Base-by-base conservation (phyloP, 2,113 vertebrate genomes). In the Poeciliopsis prolifica region DNA sequence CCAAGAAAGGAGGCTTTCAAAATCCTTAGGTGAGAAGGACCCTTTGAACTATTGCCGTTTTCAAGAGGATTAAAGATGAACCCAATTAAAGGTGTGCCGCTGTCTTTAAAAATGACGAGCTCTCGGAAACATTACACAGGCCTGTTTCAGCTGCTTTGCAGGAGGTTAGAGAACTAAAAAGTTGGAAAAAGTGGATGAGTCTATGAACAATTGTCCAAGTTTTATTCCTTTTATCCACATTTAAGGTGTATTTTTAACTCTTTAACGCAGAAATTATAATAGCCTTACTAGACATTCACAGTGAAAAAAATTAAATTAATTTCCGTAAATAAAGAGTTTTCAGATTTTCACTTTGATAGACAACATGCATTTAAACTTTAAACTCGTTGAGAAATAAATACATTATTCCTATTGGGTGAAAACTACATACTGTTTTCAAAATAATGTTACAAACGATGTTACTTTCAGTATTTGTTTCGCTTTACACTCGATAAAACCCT, bases 21-120 rank as follows among this genome's bases (percentile, higher is more conserved):
- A 82, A 67, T 61, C 68, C 76, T 44, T 33, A 72, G 70, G 79
- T 48, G 77, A 81, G 77, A 76, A 67, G 26, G 11, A 10, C n/a
- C 24, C 74, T 81, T 61, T 83, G 77, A 79, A 79, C 30, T 65
- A 5, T 58, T 40, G 40, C 14, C 9, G 6, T 64, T 80, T 84
- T 74, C 24, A 70, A 58, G 33, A 68, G 61, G 65, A 77, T 22
- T 65, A 44, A 72, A 64, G 60, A 66, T 67, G 68, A 77, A 70
- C 54, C 62, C 70, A 81, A 68, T 80, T 75, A 74, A 64, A 85
- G 79, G 71, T 54, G 63, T 31, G 63, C 4, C 0, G 1, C 22
- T 0, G 1, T 37, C 30, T 17, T 78, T 70, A 33, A 62, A 64
- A 31, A 70, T 40, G 62, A 37, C 64, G 60, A 72, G 42, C 33